Evolutionary conservation across 1,140 invertebrate species (phyloP).

Genomic region (Penaeus chinensis): DNA sequence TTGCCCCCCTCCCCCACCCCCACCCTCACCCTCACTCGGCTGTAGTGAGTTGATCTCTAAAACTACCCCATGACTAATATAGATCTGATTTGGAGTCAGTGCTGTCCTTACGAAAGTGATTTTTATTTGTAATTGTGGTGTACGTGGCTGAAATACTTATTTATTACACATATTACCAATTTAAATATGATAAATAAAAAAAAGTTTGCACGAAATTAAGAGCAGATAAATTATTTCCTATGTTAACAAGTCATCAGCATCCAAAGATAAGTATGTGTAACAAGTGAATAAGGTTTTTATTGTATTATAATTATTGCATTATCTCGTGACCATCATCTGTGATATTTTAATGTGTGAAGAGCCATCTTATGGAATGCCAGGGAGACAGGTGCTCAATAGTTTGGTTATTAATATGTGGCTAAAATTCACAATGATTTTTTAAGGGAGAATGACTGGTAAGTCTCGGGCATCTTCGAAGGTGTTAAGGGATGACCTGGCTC

Average conservation of each 20-base stretch:
- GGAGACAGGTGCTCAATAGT: conserved; percentile 59
- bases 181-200: conserved; percentile 27
- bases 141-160: conserved; percentile 53
- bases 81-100: conserved; percentile 39
- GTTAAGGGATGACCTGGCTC: conserved; percentile 32
- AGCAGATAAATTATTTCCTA: conserved; percentile 38
- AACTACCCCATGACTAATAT: conserved; percentile 15
- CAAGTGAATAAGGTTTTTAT: conserved; percentile 45
- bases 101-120: background rate
- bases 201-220: conserved; percentile 28
- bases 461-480: conserved; percentile 53
- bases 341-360: conserved; percentile 61
- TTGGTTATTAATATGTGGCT: conserved; percentile 53
- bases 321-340: conserved; percentile 59
- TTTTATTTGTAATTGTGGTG: conserved; percentile 39
- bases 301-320: conserved; percentile 47
- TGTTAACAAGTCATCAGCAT: conserved; percentile 56
- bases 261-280: conserved; percentile 57
- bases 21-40: background rate
- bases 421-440: conserved; percentile 43
- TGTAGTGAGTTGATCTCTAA: background rate
- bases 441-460: conserved; percentile 46
- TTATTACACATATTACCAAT: conserved; percentile 52
- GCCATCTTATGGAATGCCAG: conserved; percentile 60
- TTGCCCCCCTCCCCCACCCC: background rate